phyloP scores from a whole-genome alignment of 1,140 invertebrate genomes.

The Diprion similis region DNA sequence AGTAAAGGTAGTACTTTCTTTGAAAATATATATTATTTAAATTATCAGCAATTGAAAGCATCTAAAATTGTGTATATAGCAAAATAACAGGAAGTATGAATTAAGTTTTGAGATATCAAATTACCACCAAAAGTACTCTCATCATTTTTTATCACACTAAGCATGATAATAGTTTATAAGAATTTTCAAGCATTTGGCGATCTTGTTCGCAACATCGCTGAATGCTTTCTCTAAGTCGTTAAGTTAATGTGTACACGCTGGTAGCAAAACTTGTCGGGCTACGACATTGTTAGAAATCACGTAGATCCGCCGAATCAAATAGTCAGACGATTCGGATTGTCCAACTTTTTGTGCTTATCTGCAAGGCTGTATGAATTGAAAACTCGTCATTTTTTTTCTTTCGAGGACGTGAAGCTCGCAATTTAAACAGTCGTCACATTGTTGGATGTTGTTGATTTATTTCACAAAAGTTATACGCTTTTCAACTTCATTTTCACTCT shows the following conservation, averaged over 20 bases:
- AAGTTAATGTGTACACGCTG: slow-evolving; percentile 1
- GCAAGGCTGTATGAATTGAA: not conserved
- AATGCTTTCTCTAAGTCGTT: not conserved
- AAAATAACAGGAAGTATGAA: too few relatives aligned
- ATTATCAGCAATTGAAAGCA: too few relatives aligned
- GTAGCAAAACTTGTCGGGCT: slow-evolving; percentile 4
- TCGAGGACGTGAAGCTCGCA: slow-evolving; percentile 1
- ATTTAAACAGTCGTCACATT: not conserved
- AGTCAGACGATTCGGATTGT: not conserved
- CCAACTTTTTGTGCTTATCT: not conserved
- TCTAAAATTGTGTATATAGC: too few relatives aligned
- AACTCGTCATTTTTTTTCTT: not conserved
- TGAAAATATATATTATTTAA: too few relatives aligned
- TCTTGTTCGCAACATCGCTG: not conserved
- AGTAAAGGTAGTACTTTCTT: too few relatives aligned
- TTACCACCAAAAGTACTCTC: too few relatives aligned
- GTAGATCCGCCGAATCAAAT: slow-evolving; percentile 7
- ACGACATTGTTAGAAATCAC: slow-evolving; percentile 1
- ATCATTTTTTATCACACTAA: too few relatives aligned
- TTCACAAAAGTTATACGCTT: not conserved
- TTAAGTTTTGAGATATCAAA: too few relatives aligned
- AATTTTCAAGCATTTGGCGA: too few relatives aligned
- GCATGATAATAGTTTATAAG: too few relatives aligned
- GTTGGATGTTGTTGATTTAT: not conserved
- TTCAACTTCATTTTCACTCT: too few relatives aligned